These are phyloP conservation scores for Dysdera silvatica DNA, from an alignment of 1,140 invertebrate genomes.

Conservation along the genomic window DNA sequence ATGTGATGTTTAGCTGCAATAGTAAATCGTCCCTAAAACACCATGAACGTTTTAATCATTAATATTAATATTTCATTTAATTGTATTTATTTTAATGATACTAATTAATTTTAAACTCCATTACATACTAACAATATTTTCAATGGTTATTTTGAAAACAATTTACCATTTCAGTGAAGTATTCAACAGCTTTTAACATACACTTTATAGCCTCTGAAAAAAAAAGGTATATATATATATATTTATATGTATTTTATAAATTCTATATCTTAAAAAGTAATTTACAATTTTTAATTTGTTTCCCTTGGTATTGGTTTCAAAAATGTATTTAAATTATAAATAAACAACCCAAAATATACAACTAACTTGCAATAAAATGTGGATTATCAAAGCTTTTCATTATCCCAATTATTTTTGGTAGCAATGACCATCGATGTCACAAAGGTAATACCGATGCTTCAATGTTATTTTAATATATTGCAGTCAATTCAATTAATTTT, in stretches of 20 bases:
- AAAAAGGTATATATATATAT: background rate
- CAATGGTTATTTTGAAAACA: background rate
- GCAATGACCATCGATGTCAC: too few relatives aligned
- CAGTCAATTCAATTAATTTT: too few relatives aligned
- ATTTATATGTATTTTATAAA: background rate
- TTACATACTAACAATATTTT: background rate
- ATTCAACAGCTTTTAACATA: slow-evolving; percentile 88
- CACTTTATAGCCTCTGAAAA: slow-evolving; percentile 77
- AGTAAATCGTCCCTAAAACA: slow-evolving; percentile 68
- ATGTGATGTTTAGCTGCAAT: slow-evolving; percentile 97
- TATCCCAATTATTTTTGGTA: too few relatives aligned
- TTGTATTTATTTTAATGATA: background rate
- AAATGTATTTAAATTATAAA: too few relatives aligned
- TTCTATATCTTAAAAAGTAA: too few relatives aligned
- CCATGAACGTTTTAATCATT: background rate
- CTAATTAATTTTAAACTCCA: background rate
- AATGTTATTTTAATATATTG: too few relatives aligned
- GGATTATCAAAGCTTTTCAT: too few relatives aligned
- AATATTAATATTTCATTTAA: background rate
- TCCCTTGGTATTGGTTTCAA: too few relatives aligned
- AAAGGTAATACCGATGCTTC: too few relatives aligned
- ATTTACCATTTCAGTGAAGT: slow-evolving; percentile 86
- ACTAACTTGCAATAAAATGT: too few relatives aligned
- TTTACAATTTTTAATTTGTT: too few relatives aligned
- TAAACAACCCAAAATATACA: too few relatives aligned